Conservation (phyloP, 2,888 invertebrate genomes). For the Ceraclea dissimilis region DNA sequence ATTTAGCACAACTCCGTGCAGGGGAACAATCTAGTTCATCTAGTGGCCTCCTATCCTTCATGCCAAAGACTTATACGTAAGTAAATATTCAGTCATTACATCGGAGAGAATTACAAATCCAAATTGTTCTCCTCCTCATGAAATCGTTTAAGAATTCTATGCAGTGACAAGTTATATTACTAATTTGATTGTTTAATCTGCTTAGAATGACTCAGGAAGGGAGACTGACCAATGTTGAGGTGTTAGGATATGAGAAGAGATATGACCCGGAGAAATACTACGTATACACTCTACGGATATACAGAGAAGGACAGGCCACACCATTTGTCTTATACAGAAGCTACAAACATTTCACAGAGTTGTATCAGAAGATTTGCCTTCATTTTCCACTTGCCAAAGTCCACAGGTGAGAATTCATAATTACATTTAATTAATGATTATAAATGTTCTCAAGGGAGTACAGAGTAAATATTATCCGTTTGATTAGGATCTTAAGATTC, state of each 20-base stretch:
- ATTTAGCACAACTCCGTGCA: slow-evolving; percentile 87
- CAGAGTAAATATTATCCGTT: no score
- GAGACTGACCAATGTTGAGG: slow-evolving; percentile 73
- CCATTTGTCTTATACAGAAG: slow-evolving; percentile 86
- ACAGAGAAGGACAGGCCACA: slow-evolving; percentile 77
- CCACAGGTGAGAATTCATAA: slow-evolving; percentile 62
- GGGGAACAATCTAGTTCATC: slow-evolving; percentile 70
- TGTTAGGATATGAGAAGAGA: slow-evolving; percentile 86
- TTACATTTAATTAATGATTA: no score
- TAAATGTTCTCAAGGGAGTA: no score
- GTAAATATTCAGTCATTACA: slow-evolving; percentile 31
- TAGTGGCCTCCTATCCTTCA: slow-evolving; percentile 78
- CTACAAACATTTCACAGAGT: slow-evolving; percentile 94
- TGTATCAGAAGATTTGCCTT: slow-evolving; percentile 88
- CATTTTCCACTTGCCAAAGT: slow-evolving; percentile 88
- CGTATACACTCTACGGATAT: slow-evolving; percentile 80
- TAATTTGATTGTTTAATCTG: no score
- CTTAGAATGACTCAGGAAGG: slow-evolving; percentile 90
- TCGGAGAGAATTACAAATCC: no score
- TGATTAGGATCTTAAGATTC: no score
- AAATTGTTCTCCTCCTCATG: background rate
- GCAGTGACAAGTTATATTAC: no score
- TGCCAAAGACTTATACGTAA: slow-evolving; percentile 89
- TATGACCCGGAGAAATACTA: slow-evolving; percentile 98
- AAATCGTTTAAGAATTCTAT: no score